Conservation (phyloP, 2,888 invertebrate species). For the Spodoptera exigua region DNA sequence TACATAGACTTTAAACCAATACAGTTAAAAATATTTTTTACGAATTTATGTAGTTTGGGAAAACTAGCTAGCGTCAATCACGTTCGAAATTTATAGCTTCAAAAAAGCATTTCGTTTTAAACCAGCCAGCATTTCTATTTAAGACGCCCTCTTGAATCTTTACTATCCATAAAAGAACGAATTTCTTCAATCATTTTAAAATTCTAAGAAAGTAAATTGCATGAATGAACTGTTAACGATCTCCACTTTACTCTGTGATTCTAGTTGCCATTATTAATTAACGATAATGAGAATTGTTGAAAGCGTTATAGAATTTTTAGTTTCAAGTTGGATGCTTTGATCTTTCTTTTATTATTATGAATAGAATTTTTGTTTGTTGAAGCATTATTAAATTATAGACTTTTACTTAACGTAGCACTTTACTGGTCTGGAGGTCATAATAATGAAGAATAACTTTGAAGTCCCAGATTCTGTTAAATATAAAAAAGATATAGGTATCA, state of each 20-base stretch:
- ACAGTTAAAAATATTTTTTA: no score
- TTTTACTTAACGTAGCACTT: no score
- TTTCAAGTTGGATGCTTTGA: conserved; percentile 2
- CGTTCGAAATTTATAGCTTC: conserved; percentile 73
- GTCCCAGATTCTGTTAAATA: no score
- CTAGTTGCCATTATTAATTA: conserved; percentile 18
- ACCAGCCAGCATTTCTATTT: conserved; percentile 41
- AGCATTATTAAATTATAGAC: no score
- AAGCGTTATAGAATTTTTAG: conserved; percentile 3
- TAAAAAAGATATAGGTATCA: no score
- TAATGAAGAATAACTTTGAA: no score
- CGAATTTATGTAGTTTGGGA: no score
- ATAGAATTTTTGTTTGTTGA: no score
- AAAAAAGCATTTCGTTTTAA: conserved; percentile 57
- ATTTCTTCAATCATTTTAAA: conserved; percentile 17
- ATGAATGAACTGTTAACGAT: conserved; percentile 20
- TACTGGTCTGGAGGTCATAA: no score
- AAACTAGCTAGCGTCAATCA: conserved; percentile 50
- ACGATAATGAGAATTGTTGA: conserved; percentile 14
- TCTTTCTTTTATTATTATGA: not conserved
- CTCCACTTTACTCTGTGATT: conserved; percentile 15
- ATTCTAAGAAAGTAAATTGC: conserved; percentile 20
- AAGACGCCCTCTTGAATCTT: conserved; percentile 36
- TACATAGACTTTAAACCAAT: no score
- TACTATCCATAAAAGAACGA: conserved; percentile 28